These are phyloP conservation scores for Aleiodes alternator DNA, from an alignment of 2,888 invertebrate genomes.

Conservation along the genomic window DNA sequence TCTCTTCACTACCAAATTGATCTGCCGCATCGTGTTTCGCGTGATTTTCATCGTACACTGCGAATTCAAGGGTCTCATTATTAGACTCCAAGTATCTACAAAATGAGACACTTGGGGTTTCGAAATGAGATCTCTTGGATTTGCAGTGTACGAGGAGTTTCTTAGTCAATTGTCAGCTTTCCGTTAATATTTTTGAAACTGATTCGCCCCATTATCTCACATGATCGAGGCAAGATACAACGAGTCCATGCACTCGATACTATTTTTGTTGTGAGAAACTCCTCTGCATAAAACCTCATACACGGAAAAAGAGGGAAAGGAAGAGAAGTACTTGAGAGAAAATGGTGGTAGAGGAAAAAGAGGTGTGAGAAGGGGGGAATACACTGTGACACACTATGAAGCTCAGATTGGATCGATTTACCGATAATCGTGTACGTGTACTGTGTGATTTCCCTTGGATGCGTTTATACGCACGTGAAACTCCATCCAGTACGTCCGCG, in stretches of 20 bases:
- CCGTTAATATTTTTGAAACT: background rate
- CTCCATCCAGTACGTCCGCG: constrained; percentile 14
- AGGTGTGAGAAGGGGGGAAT: background rate
- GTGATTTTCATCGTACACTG: background rate
- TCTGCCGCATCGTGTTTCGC: too few species aligned
- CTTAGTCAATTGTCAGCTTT: too few species aligned
- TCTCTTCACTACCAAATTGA: too few species aligned
- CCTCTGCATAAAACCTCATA: constrained; percentile 11
- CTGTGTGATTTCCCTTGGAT: constrained; percentile 30
- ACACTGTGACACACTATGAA: constrained; percentile 35
- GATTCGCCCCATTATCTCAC: background rate
- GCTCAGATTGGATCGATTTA: constrained; percentile 42
- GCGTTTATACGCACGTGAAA: constrained; percentile 18
- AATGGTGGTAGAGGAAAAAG: background rate
- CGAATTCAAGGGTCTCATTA: too few species aligned
- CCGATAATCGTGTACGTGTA: constrained; percentile 30
- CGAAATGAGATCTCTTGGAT: too few species aligned
- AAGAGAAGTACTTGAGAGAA: constrained; percentile 7
- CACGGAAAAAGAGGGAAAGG: constrained; percentile 1
- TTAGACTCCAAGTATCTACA: too few species aligned
- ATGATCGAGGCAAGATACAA: background rate
- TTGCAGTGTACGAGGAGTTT: too few species aligned
- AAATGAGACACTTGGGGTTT: too few species aligned
- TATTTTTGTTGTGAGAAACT: constrained; percentile 29
- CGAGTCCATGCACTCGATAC: constrained; percentile 9